A percentile compares a stretch with the other conserved stretches of the same genome.
These are phyloP conservation scores for Tragelaphus imberbis DNA, from an alignment of 2,113 vertebrate genomes.

Conservation along the genomic window DNA sequence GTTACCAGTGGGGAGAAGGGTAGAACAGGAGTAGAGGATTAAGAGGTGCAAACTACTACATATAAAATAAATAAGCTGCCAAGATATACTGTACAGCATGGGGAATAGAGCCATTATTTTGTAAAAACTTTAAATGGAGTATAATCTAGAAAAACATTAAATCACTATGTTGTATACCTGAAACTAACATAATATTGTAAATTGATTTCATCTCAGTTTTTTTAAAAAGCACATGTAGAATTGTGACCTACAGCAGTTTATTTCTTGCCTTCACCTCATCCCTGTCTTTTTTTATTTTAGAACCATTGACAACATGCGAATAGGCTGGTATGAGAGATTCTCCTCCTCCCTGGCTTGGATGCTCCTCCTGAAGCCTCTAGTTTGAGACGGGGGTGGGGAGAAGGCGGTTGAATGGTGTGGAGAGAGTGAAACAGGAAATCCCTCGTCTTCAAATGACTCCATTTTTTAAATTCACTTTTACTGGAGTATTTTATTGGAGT, in stretches of 20 bases:
- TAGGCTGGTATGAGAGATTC: accelerated
- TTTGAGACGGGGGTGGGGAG: accelerated
- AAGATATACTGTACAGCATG: background rate
- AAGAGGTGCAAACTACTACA: background rate
- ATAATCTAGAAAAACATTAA: background rate
- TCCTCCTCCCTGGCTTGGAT: background rate
- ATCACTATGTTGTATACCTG: background rate
- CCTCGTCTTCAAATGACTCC: background rate
- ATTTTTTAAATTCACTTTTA: background rate
- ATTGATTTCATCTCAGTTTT: background rate
- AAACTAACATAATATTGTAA: background rate
- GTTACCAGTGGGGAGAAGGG: background rate
- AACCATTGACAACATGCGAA: background rate
- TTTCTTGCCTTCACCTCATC: background rate
- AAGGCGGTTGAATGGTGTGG: accelerated
- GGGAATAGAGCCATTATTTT: background rate
- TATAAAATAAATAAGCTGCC: background rate
- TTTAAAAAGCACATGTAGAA: background rate
- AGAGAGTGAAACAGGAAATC: background rate
- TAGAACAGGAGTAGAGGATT: background rate
- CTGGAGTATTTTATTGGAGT: background rate
- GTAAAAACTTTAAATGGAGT: background rate
- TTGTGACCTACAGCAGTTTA: background rate
- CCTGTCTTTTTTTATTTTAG: background rate
- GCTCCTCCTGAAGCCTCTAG: background rate